Conservation (phyloP, 2,888 invertebrate species). For the Arenicola marina region DNA sequence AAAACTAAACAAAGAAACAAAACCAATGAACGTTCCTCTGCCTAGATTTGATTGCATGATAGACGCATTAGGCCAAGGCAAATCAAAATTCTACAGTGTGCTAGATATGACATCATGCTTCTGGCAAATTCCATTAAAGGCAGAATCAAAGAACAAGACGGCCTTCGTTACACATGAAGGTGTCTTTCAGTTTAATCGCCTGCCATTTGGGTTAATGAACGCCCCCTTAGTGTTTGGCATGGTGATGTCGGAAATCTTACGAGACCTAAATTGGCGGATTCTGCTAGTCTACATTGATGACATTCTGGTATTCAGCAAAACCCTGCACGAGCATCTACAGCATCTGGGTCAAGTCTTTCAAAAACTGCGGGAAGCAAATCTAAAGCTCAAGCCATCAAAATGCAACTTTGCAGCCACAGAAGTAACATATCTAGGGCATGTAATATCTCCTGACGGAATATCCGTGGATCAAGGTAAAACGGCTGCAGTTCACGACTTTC, state of each 20-base stretch:
- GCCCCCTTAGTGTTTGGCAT: neutral
- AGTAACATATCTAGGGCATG: neutral
- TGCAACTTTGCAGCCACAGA: neutral
- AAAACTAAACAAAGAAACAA: neutral
- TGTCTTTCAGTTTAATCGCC: neutral
- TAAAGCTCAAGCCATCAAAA: neutral
- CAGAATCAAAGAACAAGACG: neutral
- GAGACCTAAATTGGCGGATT: neutral
- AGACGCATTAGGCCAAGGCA: neutral
- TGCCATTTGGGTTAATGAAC: neutral
- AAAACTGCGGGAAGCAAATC: neutral
- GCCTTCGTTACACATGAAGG: neutral
- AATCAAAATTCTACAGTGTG: neutral
- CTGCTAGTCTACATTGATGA: neutral
- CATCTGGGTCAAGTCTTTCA: neutral
- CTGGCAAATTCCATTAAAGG: constrained; percentile 1
- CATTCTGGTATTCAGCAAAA: neutral
- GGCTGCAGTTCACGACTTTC: neutral
- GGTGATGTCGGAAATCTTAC: neutral
- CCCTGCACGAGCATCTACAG: neutral
- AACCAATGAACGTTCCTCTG: neutral
- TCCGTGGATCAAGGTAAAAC: neutral
- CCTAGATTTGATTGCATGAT: neutral
- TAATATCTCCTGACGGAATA: neutral
- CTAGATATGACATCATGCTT: constrained; percentile 5